Base-by-base conservation (phyloP, 2,888 invertebrate genomes). In the Chloroclysta siterata region DNA sequence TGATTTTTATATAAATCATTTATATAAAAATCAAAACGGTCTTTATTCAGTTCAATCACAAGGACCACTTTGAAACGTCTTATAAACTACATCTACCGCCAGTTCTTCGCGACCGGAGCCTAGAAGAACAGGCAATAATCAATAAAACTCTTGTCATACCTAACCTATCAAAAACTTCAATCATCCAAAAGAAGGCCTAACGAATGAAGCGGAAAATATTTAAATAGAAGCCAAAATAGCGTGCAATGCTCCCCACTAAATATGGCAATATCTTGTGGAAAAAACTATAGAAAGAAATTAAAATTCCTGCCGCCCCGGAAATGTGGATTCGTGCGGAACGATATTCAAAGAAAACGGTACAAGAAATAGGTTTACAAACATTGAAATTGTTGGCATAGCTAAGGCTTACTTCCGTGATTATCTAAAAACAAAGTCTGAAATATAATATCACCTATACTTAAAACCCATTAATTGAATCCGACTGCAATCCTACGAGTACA, bases 161-260 rank as follows among this genome's bases (percentile, higher is more conserved):
- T 39, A 3, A 44, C 44, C 71, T 75, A 84, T 83, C 82, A 80
- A 82, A 86, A 84, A 81, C 78, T 84, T 80, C 83, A 89, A 90
- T 89, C 79, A 85, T 77, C 75, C 74, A 75, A 85, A 22, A 92
- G 88, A 87, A 79, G 76, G 87, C 87, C 75, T 90, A 83, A 85
- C 92, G 89, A 93, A 93, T 92, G 90, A 70, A 86, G 83, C 90
- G 88, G 87, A 92, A 93, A 92, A 92, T 90, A 87, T 89, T 89
- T 88, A 90, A 93, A 92, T 92, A 85, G 88, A 88, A 90, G 87
- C 80, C 82, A 87, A 85, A 92, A 89, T 89, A 89, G 83, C 90
- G 85, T 90, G 85, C 80, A 81, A 81, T 77, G 75, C 72, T 73
- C 78, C 75, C 82, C 83, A 83, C 90, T 87, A 93, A 91, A 90